Evolutionary conservation across 2,797 vertebrate genomes (phyloP).

Genomic region (Anguilla pacifica): DNA sequence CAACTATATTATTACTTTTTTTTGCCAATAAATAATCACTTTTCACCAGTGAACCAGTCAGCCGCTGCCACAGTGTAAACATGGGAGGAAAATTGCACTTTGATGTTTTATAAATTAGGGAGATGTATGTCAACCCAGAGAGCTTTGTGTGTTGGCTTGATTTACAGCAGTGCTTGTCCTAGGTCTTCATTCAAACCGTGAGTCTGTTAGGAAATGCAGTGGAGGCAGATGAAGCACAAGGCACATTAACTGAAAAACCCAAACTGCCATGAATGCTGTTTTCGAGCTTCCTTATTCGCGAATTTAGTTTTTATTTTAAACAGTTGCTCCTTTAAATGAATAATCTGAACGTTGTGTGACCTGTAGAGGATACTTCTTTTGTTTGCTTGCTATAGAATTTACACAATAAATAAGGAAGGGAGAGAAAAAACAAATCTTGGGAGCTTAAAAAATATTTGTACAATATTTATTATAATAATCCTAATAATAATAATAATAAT

Average conservation of each 20-base stretch:
- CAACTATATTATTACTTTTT: neutral
- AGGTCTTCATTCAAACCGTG: constrained; percentile 82
- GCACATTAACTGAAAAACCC: constrained; percentile 99
- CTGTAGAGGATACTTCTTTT: constrained; percentile 84
- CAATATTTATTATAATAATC: constrained; percentile 43
- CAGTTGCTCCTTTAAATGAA: constrained; percentile 99
- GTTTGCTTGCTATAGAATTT: constrained; percentile 70
- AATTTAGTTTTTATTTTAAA: constrained; percentile 99
- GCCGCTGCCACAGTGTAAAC: constrained; percentile 42
- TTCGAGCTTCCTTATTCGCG: constrained; percentile 99
- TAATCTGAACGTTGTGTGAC: constrained; percentile 81
- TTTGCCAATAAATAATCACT: constrained; percentile 21
- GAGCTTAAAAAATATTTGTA: constrained; percentile 63
- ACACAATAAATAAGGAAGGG: constrained; percentile 76
- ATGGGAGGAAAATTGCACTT: constrained; percentile 40
- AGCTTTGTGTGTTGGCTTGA: constrained; percentile 72
- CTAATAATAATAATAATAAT: no score
- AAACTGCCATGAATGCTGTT: constrained; percentile 95
- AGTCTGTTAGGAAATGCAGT: constrained; percentile 83
- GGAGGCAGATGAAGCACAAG: constrained; percentile 94
- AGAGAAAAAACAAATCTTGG: constrained; percentile 62
- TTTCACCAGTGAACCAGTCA: constrained; percentile 20
- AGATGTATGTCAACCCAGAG: constrained; percentile 27
- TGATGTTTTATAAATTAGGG: constrained; percentile 26
- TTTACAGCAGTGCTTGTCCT: constrained; percentile 72